These are phyloP conservation scores for Dastarcus helophoroides DNA, from an alignment of 2,888 invertebrate species.

Conservation along the genomic window DNA sequence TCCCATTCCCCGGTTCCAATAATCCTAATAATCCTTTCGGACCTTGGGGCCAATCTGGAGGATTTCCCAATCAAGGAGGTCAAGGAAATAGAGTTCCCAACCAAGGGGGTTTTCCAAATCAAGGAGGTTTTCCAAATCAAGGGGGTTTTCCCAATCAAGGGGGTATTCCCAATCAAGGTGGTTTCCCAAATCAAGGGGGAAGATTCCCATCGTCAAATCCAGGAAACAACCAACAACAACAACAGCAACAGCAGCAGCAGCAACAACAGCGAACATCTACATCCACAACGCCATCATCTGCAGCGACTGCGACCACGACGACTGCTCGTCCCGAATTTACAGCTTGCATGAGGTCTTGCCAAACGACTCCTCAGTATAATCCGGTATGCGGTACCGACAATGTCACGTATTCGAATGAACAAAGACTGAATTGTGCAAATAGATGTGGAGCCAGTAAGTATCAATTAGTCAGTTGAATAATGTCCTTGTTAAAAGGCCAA, in stretches of 20 bases:
- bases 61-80: too few relatives aligned
- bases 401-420: conserved; percentile 34
- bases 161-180: too few relatives aligned
- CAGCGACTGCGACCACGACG: conserved; percentile 16
- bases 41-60: too few relatives aligned
- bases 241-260: conserved; percentile 2
- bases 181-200: too few relatives aligned
- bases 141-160: too few relatives aligned
- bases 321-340: conserved; percentile 16
- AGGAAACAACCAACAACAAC: conserved; percentile 2
- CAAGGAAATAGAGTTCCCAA: too few relatives aligned
- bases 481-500: neutral
- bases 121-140: too few relatives aligned
- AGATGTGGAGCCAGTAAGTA: conserved; percentile 38
- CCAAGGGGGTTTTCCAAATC: too few relatives aligned
- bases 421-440: conserved; percentile 32
- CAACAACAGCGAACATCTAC: conserved; percentile 1
- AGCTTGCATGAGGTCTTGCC: conserved; percentile 25
- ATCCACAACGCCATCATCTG: conserved; percentile 1
- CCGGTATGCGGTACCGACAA: conserved; percentile 38
- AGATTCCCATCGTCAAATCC: conserved; percentile 4
- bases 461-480: conserved; percentile 2
- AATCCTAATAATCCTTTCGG: too few relatives aligned
- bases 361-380: conserved; percentile 35
- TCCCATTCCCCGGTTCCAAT: too few relatives aligned